Percentiles rank a stretch among this genome's conserved stretches.
Evolutionary conservation across 2,888 invertebrate species (phyloP).

Genomic region (Leptinotarsa peninsularis): DNA sequence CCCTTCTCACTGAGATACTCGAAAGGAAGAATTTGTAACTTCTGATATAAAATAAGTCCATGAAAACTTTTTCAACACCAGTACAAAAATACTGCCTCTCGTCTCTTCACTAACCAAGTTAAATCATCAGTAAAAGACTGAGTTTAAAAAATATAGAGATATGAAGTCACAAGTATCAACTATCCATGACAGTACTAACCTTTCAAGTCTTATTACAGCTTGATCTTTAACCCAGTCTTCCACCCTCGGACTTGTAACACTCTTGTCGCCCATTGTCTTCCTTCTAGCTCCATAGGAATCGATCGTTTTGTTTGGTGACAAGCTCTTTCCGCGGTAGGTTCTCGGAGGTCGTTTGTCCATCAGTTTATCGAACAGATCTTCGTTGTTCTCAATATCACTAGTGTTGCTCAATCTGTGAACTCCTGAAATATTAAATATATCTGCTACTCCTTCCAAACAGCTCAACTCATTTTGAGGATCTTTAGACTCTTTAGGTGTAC

Average conservation of each 20-base stretch:
- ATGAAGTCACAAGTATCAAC: too few species aligned
- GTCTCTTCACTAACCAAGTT: too few species aligned
- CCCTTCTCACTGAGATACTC: too few species aligned
- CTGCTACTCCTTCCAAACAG: constrained; percentile 52
- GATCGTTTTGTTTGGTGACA: constrained; percentile 36
- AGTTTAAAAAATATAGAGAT: too few species aligned
- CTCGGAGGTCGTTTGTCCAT: constrained; percentile 43
- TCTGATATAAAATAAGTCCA: too few species aligned
- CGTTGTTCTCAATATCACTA: constrained; percentile 49
- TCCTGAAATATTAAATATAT: constrained; percentile 47
- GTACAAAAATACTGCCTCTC: too few species aligned
- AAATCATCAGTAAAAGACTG: too few species aligned
- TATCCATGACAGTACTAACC: constrained; percentile 9
- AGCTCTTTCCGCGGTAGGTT: constrained; percentile 45
- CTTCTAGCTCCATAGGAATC: constrained; percentile 32
- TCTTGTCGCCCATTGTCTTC: constrained; percentile 40
- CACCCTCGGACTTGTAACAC: constrained; percentile 43
- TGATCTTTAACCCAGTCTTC: constrained; percentile 51
- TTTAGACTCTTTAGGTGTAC: constrained; percentile 42
- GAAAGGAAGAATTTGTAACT: too few species aligned
- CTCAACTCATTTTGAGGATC: constrained; percentile 45
- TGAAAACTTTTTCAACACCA: too few species aligned
- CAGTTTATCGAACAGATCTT: constrained; percentile 47
- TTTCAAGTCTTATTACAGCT: constrained; percentile 16
- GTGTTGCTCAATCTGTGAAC: constrained; percentile 39